Evolutionary conservation across 2,113 vertebrate genomes (phyloP).

Genomic region (Aleadryas rufinucha): DNA sequence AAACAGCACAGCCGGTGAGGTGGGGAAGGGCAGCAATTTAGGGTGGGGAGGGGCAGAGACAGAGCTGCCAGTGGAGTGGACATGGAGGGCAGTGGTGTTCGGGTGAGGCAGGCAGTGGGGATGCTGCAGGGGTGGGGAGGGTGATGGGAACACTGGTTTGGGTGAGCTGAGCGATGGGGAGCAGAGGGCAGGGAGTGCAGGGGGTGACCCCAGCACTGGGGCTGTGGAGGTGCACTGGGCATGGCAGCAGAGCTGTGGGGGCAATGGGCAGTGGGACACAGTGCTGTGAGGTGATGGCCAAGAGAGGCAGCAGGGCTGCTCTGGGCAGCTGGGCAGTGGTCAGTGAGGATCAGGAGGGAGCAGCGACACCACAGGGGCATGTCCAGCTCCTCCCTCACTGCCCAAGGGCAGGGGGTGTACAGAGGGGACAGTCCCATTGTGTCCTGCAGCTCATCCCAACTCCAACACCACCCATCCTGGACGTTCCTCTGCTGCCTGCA

Average conservation of each 20-base stretch:
- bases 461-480: background rate
- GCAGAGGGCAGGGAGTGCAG: background rate
- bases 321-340: background rate
- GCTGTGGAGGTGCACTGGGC: background rate
- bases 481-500: background rate
- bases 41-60: background rate
- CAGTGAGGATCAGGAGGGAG: background rate
- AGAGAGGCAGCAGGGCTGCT: background rate
- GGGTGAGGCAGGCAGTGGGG: background rate
- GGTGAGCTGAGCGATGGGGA: background rate
- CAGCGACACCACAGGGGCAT: fast-evolving
- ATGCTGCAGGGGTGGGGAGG: background rate
- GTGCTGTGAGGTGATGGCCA: background rate
- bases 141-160: background rate
- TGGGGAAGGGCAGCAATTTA: background rate
- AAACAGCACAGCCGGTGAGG: background rate
- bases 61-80: background rate
- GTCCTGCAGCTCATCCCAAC: background rate
- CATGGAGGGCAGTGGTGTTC: background rate
- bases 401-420: fast-evolving
- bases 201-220: background rate
- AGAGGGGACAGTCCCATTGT: background rate
- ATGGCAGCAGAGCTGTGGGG: background rate
- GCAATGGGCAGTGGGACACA: background rate
- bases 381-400: background rate